Base-by-base conservation (phyloP, 2,888 invertebrate genomes). In the Acleris sparsana region DNA sequence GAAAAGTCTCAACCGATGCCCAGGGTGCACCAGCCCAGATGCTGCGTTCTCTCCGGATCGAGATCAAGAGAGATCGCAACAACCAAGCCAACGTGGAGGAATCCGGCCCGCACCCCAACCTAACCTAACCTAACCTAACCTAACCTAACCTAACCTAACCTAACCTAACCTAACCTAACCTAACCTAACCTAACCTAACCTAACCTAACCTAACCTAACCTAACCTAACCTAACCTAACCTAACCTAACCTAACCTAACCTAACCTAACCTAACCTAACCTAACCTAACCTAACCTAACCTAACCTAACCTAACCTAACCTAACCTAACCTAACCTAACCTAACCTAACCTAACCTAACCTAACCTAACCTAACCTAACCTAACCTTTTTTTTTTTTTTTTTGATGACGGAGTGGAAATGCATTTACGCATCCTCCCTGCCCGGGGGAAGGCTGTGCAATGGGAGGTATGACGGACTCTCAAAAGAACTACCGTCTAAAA, bases 281-380 rank as follows among this genome's bases (percentile, higher is more conserved):
- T 46, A 46, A 46, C 46, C 46, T 46, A 46, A 46, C 46, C 46
- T 46, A 46, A 46, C 46, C 46, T 46, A 46, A 46, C 46, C 46
- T 46, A 46, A 46, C 46, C 46, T 46, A 46, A 46, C 46, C 46
- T 46, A 46, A 46, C 46, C 49, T 49, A 49, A 17, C n/a, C 49
- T 49, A 46, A 46, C 46, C 46, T 46, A 46, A 46, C 46, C 46
- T 46, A 46, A 46, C 46, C 46, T 46, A 46, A 46, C 46, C 46
- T 46, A 46, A 46, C 46, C 46, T 46, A 46, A 46, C 46, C 49
- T 16, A 49, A 49, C 49, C 49, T 49, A 49, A 49, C 49, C 49
- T 49, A 49, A 49, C 49, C 49, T 49, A 49, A 49, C 49, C 49
- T 49, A 49, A 49, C 49, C 49, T 49, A 49, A 49, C 49, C 49